Evolutionary conservation across 2,113 vertebrate genomes (phyloP).

Genomic region (Tamias sibiricus): DNA sequence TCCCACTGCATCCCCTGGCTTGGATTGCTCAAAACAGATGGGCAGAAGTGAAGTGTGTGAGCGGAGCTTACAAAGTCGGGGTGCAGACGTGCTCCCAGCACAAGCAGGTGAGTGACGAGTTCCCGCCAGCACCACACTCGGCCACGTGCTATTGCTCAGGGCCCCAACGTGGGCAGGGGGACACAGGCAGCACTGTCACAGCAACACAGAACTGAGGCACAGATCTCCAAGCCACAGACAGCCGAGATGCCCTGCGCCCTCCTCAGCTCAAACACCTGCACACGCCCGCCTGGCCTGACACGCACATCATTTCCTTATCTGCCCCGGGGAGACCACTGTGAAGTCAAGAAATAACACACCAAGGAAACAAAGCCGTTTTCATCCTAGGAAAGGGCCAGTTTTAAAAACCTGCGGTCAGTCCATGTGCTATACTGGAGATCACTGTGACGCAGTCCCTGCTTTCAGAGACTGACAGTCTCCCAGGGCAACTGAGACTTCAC

Average conservation of each 20-base stretch:
- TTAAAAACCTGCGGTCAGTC: neutral
- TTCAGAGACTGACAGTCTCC: neutral
- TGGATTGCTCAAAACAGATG: neutral
- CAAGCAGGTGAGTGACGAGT: accelerated
- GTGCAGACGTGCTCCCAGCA: neutral
- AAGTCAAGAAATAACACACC: neutral
- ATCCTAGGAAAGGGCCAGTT: too few species aligned
- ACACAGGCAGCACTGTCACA: neutral
- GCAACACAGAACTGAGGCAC: neutral
- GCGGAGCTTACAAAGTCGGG: neutral
- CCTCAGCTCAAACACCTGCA: too few species aligned
- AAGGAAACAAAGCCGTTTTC: neutral
- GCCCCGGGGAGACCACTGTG: neutral
- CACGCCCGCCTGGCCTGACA: too few species aligned
- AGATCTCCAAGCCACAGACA: neutral
- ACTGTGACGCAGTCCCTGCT: neutral
- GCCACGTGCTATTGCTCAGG: accelerated
- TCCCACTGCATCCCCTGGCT: neutral
- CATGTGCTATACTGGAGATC: neutral
- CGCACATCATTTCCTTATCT: neutral
- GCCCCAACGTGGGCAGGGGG: neutral
- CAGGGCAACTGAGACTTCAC: neutral
- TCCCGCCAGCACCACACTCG: too few species aligned
- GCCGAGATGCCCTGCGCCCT: neutral
- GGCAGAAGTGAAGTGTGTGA: neutral